Conservation (phyloP, 2,113 vertebrate genomes). For the Hemiscyllium ocellatum region DNA sequence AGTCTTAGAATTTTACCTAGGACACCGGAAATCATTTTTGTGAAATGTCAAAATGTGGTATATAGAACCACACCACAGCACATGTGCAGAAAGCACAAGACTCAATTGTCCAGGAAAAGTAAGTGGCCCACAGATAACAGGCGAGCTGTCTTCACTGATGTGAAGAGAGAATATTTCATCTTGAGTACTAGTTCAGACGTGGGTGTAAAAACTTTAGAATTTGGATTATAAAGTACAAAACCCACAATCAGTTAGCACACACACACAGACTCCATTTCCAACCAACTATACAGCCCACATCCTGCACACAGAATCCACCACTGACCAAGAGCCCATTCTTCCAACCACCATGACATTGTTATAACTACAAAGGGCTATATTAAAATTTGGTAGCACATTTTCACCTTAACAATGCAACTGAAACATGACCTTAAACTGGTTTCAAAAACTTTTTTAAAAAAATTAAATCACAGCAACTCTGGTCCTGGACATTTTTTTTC, state of each 20-base stretch:
- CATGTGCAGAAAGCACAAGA: not conserved
- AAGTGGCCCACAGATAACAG: not conserved
- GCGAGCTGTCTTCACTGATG: not conserved
- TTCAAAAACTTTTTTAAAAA: not conserved
- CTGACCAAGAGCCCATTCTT: no score
- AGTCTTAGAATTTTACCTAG: conserved; percentile 7
- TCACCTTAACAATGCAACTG: not conserved
- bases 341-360: no score
- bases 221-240: not conserved
- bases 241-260: not conserved
- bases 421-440: not conserved
- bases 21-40: not conserved
- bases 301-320: no score
- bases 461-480: not conserved
- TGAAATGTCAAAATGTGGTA: not conserved
- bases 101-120: not conserved
- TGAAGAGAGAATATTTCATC: not conserved
- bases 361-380: no score
- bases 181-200: not conserved
- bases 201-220: not conserved
- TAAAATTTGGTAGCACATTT: not conserved
- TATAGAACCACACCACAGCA: not conserved
- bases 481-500: not conserved
- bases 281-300: not conserved
- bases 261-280: not conserved